Conservation (phyloP, 2,113 vertebrate species). For the Himantopus leucocephalus region DNA sequence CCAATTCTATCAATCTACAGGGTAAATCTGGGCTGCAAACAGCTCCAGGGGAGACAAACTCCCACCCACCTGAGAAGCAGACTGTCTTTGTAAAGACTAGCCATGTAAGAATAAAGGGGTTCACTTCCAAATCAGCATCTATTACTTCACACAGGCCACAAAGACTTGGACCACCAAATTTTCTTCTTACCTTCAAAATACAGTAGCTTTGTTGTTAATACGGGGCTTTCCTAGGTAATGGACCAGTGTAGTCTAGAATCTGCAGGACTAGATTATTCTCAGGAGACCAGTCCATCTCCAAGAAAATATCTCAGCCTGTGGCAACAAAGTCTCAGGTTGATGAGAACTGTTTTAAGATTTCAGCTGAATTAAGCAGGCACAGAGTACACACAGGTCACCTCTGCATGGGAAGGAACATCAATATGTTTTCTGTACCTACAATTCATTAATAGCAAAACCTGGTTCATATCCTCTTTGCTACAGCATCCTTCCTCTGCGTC, state of each 20-base stretch:
- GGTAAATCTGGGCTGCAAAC: background rate
- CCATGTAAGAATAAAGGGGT: background rate
- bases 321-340: background rate
- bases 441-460: constrained; percentile 30
- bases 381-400: background rate
- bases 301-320: background rate
- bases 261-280: background rate
- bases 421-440: background rate
- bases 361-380: constrained; percentile 2
- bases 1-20: background rate
- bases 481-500: background rate
- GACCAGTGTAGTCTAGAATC: background rate
- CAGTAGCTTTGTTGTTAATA: background rate
- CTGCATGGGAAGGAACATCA: background rate
- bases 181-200: background rate
- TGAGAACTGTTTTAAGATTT: background rate
- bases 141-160: background rate
- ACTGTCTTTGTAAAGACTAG: background rate
- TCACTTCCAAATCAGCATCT: background rate
- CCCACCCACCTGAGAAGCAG: background rate
- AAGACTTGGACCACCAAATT: background rate
- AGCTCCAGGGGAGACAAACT: background rate
- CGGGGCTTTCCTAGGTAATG: background rate
- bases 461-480: constrained; percentile 7
- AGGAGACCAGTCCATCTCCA: background rate